These are phyloP conservation scores for Phaonia tiefii DNA, from an alignment of 2,888 invertebrate species.

Conservation along the genomic window DNA sequence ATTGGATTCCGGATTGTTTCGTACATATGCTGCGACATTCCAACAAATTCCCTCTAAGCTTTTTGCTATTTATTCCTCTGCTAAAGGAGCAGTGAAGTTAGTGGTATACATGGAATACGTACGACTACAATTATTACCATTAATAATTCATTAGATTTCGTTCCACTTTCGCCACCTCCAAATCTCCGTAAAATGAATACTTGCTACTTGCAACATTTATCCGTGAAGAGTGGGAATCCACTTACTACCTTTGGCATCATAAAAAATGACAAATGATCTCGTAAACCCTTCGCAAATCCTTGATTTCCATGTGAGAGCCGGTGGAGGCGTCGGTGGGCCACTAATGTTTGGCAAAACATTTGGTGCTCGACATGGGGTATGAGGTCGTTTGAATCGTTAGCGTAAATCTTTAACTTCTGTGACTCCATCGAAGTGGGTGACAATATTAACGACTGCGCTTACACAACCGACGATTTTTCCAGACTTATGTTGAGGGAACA, in stretches of 20 bases:
- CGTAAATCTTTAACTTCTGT: conserved; percentile 61
- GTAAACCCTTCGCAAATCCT: conserved; percentile 77
- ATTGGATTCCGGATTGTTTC: no score
- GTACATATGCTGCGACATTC: no score
- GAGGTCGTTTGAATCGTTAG: conserved; percentile 58
- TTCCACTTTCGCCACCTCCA: conserved; percentile 44
- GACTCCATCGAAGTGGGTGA: background rate
- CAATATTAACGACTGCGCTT: conserved; percentile 22
- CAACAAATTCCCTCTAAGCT: no score
- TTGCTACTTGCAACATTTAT: background rate
- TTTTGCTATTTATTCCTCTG: no score
- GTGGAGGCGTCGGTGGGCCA: background rate
- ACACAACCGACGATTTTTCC: background rate
- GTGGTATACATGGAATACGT: background rate
- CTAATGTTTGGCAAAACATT: conserved; percentile 57
- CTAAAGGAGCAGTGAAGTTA: no score
- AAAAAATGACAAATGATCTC: conserved; percentile 78
- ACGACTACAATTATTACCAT: conserved; percentile 55
- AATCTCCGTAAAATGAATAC: conserved; percentile 16
- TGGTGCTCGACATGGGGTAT: conserved; percentile 32
- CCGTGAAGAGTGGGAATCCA: background rate
- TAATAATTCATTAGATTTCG: conserved; percentile 66
- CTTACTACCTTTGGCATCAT: conserved; percentile 22
- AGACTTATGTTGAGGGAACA: background rate
- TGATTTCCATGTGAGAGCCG: conserved; percentile 68